Evolutionary conservation across 2,113 vertebrate genomes (phyloP).

Genomic region (Anthoscopus minutus): DNA sequence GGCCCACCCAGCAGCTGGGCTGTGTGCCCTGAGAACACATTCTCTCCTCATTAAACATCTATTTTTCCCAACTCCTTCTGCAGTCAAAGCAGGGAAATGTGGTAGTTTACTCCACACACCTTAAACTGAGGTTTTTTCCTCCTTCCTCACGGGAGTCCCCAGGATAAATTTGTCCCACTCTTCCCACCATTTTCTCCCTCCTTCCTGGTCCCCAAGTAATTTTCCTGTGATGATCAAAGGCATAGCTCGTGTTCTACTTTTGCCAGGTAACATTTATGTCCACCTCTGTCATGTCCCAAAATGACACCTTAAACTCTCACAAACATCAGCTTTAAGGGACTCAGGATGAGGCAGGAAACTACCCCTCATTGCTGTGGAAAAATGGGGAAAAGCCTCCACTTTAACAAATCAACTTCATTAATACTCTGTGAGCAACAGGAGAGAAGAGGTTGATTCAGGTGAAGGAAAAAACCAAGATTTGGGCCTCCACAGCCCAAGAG

Average conservation of each 20-base stretch:
- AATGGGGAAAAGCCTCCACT: background rate
- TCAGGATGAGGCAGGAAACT: background rate
- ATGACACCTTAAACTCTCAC: background rate
- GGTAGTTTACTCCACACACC: background rate
- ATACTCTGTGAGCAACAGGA: background rate
- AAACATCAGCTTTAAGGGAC: background rate
- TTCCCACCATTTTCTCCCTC: background rate
- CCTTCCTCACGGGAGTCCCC: background rate
- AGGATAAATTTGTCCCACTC: background rate
- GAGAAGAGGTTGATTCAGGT: background rate
- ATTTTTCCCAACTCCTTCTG: background rate
- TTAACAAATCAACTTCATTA: background rate
- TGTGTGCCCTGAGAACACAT: background rate
- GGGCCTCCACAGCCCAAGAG: background rate
- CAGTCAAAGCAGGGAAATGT: background rate
- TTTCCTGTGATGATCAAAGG: background rate
- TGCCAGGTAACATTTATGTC: background rate
- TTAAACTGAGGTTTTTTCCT: background rate
- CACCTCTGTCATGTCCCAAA: background rate
- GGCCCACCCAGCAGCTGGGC: background rate
- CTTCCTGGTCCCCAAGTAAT: background rate
- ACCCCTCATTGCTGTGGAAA: background rate
- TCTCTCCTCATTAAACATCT: background rate
- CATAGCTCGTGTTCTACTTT: background rate
- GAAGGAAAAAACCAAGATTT: background rate